A percentile compares a stretch with the other conserved stretches of the same genome.
Evolutionary conservation across 2,888 invertebrate genomes (phyloP).

Genomic region (Eristalis pertinax): DNA sequence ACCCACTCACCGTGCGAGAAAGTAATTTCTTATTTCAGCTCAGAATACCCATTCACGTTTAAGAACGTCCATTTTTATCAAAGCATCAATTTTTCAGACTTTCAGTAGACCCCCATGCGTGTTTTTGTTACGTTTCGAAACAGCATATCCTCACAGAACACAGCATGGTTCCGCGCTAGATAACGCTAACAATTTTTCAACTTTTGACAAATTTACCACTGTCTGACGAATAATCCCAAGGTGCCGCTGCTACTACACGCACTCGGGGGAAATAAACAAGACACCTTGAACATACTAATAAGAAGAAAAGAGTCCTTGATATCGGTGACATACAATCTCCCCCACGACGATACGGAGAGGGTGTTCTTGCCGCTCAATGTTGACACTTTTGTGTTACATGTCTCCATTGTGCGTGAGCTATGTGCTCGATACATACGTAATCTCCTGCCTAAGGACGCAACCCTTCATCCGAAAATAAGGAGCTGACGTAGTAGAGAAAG

Average conservation of each 20-base stretch:
- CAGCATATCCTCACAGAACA: conserved; percentile 41
- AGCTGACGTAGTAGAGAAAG: conserved; percentile 32
- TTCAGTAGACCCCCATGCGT: conserved; percentile 6
- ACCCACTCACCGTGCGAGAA: not conserved
- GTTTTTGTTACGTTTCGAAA: conserved; percentile 31
- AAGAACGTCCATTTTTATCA: conserved; percentile 27
- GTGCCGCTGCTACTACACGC: conserved; percentile 57
- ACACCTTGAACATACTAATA: conserved; percentile 68
- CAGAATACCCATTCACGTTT: conserved; percentile 9
- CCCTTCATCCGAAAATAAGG: conserved; percentile 41
- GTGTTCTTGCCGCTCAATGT: conserved; percentile 67
- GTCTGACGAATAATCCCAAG: conserved; percentile 68
- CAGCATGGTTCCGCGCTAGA: conserved; percentile 67
- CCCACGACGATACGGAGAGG: conserved; percentile 43
- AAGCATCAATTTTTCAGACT: conserved; percentile 35
- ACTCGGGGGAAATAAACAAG: conserved; percentile 60
- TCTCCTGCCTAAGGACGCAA: conserved; percentile 45
- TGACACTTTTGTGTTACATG: conserved; percentile 65
- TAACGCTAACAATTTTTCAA: conserved; percentile 70
- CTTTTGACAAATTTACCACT: conserved; percentile 72
- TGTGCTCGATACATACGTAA: conserved; percentile 45
- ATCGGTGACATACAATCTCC: conserved; percentile 66
- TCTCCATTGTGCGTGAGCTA: conserved; percentile 62
- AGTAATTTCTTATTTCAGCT: not conserved
- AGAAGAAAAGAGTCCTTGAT: conserved; percentile 64